These are phyloP conservation scores for Myocastor coypus DNA, from an alignment of 2,113 vertebrate genomes.

Conservation along the genomic window DNA sequence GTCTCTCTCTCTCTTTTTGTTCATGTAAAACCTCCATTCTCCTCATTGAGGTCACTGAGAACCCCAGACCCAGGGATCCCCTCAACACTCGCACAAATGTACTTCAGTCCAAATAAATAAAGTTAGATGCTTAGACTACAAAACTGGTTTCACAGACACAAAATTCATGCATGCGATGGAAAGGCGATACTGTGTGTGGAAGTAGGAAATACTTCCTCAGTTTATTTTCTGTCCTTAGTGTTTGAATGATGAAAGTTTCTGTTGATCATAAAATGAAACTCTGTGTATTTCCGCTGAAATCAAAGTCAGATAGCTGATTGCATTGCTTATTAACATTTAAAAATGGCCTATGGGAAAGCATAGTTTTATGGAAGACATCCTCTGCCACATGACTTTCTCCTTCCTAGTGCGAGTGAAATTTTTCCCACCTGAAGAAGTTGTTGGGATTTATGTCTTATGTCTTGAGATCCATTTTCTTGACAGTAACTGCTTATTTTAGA, in stretches of 20 bases:
- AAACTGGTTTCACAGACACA: constrained; percentile 3
- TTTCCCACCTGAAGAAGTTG: background rate
- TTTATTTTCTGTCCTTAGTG: background rate
- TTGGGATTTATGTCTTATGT: background rate
- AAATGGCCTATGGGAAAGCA: constrained; percentile 6
- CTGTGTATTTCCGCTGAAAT: constrained; percentile 42
- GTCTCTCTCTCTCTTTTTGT: constrained; percentile 79
- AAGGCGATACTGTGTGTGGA: background rate
- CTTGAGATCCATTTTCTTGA: constrained; percentile 20
- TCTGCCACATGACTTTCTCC: background rate
- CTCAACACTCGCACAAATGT: background rate
- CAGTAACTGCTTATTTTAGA: background rate
- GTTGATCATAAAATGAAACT: constrained; percentile 25
- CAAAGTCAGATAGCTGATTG: background rate
- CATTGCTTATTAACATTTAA: constrained; percentile 27
- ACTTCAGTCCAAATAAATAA: background rate
- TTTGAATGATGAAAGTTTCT: constrained; percentile 39
- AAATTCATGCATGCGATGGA: no score
- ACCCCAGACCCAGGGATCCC: background rate
- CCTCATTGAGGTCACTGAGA: constrained; percentile 83
- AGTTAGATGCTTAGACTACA: background rate
- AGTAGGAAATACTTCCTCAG: background rate
- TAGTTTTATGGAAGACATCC: constrained; percentile 12
- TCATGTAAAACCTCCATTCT: background rate
- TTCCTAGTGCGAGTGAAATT: constrained; percentile 32